A percentile compares a stretch with the other conserved stretches of the same genome.
These are phyloP conservation scores for Zoroaster sp. DNA, from an alignment of 53 echinoderm and acorn worm species.

Conservation along the genomic window DNA sequence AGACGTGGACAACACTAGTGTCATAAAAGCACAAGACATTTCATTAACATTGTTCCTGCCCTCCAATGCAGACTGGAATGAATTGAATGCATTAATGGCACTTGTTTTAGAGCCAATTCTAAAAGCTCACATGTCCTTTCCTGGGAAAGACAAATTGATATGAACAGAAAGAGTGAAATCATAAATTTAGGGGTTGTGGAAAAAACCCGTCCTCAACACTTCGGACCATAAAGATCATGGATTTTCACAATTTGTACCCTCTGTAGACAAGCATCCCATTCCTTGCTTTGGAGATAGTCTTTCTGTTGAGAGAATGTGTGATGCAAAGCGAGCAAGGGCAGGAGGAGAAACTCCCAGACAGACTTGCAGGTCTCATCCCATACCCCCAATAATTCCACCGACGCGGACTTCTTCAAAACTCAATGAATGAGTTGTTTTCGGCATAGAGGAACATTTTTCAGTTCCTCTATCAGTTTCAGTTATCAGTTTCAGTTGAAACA, in stretches of 20 bases:
- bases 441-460: neutral
- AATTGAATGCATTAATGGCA: neutral
- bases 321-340: neutral
- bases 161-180: neutral
- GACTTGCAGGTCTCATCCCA: neutral
- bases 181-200: slow-evolving; percentile 3
- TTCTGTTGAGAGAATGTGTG: neutral
- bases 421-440: neutral
- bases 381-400: slow-evolving; percentile 6
- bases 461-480: neutral
- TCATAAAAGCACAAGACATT: neutral
- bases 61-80: neutral
- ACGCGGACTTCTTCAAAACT: neutral
- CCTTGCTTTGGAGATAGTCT: slow-evolving; percentile 6
- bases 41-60: neutral
- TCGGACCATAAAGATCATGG: neutral
- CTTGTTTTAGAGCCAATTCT: neutral
- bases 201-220: neutral
- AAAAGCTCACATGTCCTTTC: neutral
- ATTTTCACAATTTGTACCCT: neutral
- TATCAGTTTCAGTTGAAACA: slow-evolving; percentile 5
- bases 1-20: neutral
- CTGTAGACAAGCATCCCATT: neutral
- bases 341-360: neutral
- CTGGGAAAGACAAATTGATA: neutral